phyloP scores from a whole-genome alignment of 1,140 invertebrate species.

The Subanguina moxae region DNA sequence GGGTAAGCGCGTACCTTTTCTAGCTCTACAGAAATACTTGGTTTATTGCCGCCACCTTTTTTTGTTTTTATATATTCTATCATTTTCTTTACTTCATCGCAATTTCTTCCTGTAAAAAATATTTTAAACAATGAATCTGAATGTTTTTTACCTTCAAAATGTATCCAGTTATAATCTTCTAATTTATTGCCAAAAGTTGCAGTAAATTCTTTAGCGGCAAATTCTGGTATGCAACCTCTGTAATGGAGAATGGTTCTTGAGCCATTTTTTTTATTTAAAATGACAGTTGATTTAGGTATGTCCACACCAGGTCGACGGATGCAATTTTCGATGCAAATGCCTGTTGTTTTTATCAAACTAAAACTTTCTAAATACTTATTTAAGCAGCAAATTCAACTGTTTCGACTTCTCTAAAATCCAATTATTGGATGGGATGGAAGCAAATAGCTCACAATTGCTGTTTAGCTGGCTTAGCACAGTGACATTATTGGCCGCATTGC shows the following conservation, averaged over 20 bases:
- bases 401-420: conserved; percentile 19
- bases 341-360: conserved; percentile 13
- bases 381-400: no score
- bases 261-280: conserved; percentile 34
- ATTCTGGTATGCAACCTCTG: conserved; percentile 31
- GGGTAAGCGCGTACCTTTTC: conserved; percentile 38
- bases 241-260: conserved; percentile 43
- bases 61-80: conserved; percentile 6
- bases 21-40: conserved; percentile 35
- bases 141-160: conserved; percentile 33
- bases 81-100: conserved; percentile 36
- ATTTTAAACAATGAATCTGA: conserved; percentile 4
- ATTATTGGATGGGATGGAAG: conserved; percentile 28
- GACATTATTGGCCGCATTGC: conserved; percentile 37
- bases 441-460: conserved; percentile 27
- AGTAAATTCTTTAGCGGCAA: conserved; percentile 32
- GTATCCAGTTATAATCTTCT: conserved; percentile 28
- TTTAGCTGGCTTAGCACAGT: conserved; percentile 27
- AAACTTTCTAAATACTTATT: no score
- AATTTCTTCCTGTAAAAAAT: conserved; percentile 30
- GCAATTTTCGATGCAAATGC: conserved; percentile 5
- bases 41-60: no score
- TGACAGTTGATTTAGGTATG: conserved; percentile 34
- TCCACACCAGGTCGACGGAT: not conserved
- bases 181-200: conserved; percentile 11